phyloP scores from a whole-genome alignment of 2,888 invertebrate species.

The Notodonta dromedarius region DNA sequence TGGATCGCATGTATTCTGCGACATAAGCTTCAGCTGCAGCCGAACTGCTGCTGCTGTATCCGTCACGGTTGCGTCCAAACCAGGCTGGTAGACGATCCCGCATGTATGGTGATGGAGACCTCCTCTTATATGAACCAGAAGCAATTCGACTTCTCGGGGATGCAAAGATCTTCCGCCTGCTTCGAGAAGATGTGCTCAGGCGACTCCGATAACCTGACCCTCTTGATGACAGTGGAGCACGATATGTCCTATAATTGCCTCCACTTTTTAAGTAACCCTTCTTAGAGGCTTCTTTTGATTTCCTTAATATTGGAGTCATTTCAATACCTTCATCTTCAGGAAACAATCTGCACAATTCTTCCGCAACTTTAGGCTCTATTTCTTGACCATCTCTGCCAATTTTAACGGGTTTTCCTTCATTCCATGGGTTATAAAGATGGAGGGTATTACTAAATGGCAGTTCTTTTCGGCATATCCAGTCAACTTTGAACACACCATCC shows the following conservation, averaged over 20 bases:
- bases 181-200: constrained; percentile 75
- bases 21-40: constrained; percentile 93
- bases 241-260: constrained; percentile 78
- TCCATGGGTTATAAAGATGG: constrained; percentile 98
- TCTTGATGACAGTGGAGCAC: constrained; percentile 73
- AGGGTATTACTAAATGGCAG: constrained; percentile 95
- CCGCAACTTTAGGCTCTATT: constrained; percentile 97
- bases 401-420: constrained; percentile 99
- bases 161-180: constrained; percentile 86
- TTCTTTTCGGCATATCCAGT: constrained; percentile 98
- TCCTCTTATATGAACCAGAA: constrained; percentile 79
- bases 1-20: constrained; percentile 94
- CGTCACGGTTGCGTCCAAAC: constrained; percentile 83
- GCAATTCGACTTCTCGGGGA: constrained; percentile 86
- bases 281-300: constrained; percentile 93
- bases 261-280: constrained; percentile 82
- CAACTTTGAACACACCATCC: constrained; percentile 97
- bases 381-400: constrained; percentile 99
- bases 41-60: constrained; percentile 69
- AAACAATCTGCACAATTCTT: constrained; percentile 96
- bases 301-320: constrained; percentile 93
- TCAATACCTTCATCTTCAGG: constrained; percentile 96
- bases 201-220: constrained; percentile 80
- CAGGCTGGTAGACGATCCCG: constrained; percentile 86
- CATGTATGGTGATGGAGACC: constrained; percentile 85